Evolutionary conservation across 2,797 vertebrate genomes (phyloP).

Genomic region (Centropyge bicolor): DNA sequence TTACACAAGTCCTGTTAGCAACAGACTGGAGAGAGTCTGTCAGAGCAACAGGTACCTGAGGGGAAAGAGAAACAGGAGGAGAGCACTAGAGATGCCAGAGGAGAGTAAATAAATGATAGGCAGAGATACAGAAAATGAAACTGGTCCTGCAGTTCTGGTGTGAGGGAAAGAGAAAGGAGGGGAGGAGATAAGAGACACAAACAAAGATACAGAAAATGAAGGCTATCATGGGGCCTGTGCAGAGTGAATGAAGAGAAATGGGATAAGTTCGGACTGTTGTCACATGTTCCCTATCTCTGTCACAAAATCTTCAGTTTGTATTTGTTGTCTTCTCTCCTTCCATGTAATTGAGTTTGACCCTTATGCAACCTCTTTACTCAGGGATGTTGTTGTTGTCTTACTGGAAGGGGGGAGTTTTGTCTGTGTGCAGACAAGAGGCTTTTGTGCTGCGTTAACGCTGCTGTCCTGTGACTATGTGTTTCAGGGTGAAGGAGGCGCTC

Average conservation of each 20-base stretch:
- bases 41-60: slow-evolving; percentile 84
- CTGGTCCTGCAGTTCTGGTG: slow-evolving; percentile 34
- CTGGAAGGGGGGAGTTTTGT: slow-evolving; percentile 54
- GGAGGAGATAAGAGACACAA: slow-evolving; percentile 56
- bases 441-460: slow-evolving; percentile 61
- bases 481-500: slow-evolving; percentile 80
- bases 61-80: slow-evolving; percentile 31
- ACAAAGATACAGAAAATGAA: slow-evolving; percentile 63
- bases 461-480: slow-evolving; percentile 78
- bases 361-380: slow-evolving; percentile 73
- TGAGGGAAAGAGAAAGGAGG: slow-evolving; percentile 27
- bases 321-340: slow-evolving; percentile 52
- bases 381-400: slow-evolving; percentile 58
- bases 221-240: slow-evolving; percentile 30
- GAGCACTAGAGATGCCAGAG: slow-evolving; percentile 39
- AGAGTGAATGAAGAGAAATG: slow-evolving; percentile 52
- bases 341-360: slow-evolving; percentile 76
- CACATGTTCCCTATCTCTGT: slow-evolving; percentile 52
- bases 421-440: slow-evolving; percentile 51
- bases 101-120: slow-evolving; percentile 70
- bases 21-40: slow-evolving; percentile 80
- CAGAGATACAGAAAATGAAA: slow-evolving; percentile 66
- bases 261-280: slow-evolving; percentile 50
- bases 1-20: slow-evolving; percentile 63
- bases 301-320: slow-evolving; percentile 28